Evolutionary conservation across 30 jellyfish, hydroid and myxozoan species (phyloP).

Genomic region (Chrysaora quinquecirrha): DNA sequence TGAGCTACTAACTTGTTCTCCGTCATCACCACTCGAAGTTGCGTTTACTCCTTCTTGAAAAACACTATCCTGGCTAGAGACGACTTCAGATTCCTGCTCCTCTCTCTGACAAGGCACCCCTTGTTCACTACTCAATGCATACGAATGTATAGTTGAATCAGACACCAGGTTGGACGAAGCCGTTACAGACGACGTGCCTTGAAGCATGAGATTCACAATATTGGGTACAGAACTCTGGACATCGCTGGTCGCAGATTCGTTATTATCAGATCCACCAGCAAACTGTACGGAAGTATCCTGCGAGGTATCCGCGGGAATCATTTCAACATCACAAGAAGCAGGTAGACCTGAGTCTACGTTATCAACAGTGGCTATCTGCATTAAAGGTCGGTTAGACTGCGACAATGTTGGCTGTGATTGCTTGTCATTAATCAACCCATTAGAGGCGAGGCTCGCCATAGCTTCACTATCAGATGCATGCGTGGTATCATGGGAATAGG

Average conservation of each 20-base stretch:
- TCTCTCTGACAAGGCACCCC: background rate
- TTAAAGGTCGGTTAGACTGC: background rate
- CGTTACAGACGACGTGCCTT: background rate
- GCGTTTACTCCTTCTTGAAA: conserved; percentile 2
- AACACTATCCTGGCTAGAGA: conserved; percentile 49
- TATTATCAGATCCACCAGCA: conserved; percentile 6
- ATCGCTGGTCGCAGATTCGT: background rate
- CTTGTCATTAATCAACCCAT: conserved; percentile 12
- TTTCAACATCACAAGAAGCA: conserved; percentile 61
- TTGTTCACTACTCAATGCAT: background rate
- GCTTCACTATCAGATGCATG: conserved; percentile 18
- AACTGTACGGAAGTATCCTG: conserved; percentile 39
- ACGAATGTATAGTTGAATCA: background rate
- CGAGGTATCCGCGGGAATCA: conserved; percentile 76
- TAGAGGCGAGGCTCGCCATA: conserved; percentile 2
- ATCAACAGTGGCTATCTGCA: conserved; percentile 40
- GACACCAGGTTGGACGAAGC: background rate
- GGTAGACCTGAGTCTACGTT: conserved; percentile 40
- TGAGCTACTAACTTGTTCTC: conserved; percentile 66
- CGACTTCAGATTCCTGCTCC: conserved; percentile 25
- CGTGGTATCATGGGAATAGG: conserved; percentile 36
- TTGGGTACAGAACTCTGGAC: conserved; percentile 41
- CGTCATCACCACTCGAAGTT: background rate
- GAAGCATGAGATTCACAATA: background rate
- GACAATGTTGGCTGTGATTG: background rate